These are phyloP conservation scores for Rhyacophila evoluta DNA, from an alignment of 2,888 invertebrate genomes.

Conservation along the genomic window DNA sequence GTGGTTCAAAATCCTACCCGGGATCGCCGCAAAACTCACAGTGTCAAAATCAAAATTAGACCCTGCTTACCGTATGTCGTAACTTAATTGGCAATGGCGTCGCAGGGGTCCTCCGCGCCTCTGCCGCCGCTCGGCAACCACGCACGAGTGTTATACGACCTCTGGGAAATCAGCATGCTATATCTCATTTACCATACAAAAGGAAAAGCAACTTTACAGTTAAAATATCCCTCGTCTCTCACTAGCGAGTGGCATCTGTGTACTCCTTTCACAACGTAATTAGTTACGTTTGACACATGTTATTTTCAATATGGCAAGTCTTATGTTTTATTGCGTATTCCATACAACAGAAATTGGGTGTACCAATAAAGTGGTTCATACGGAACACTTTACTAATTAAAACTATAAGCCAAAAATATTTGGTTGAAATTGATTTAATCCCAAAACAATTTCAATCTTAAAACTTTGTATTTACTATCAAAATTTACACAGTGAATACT, in stretches of 20 bases:
- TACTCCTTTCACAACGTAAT: constrained; percentile 11
- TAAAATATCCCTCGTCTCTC: constrained; percentile 25
- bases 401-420: too few species aligned
- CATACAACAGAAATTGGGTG: background rate
- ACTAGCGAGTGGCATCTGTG: constrained; percentile 7
- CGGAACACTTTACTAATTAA: too few species aligned
- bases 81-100: constrained; percentile 41
- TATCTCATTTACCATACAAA: constrained; percentile 52
- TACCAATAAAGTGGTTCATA: background rate
- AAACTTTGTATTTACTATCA: too few species aligned
- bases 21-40: constrained; percentile 13
- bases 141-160: constrained; percentile 51
- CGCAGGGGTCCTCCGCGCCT: constrained; percentile 17
- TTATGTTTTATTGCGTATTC: background rate
- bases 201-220: constrained; percentile 27
- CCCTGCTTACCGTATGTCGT: constrained; percentile 34
- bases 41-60: constrained; percentile 37
- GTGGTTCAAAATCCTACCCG: background rate
- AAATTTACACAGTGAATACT: too few species aligned
- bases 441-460: too few species aligned
- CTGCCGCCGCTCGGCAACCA: constrained; percentile 31
- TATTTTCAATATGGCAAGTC: constrained; percentile 3
- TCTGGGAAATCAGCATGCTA: constrained; percentile 52
- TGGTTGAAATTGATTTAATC: too few species aligned
- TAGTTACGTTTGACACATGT: constrained; percentile 39